phyloP scores from a whole-genome alignment of 2,113 vertebrate genomes.

The Pomatostomus ruficeps region DNA sequence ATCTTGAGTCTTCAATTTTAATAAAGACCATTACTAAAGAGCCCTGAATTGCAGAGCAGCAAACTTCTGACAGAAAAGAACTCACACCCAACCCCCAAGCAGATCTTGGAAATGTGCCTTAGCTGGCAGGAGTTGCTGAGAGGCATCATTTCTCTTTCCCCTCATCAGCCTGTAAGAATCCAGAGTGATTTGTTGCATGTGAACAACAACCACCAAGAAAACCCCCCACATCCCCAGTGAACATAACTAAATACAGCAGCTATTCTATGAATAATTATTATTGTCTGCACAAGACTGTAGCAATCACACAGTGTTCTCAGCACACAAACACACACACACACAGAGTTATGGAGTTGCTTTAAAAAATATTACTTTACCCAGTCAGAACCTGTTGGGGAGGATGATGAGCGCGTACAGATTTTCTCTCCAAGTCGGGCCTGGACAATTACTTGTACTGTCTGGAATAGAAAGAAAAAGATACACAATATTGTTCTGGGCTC shows the following conservation, averaged over 20 bases:
- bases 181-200: background rate
- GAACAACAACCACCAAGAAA: background rate
- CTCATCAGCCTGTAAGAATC: background rate
- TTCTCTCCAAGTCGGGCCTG: conserved; percentile 97
- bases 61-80: background rate
- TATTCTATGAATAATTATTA: background rate
- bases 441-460: conserved; percentile 98
- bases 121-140: background rate
- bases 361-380: conserved; percentile 79
- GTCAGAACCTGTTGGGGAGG: conserved; percentile 96
- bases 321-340: background rate
- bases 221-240: background rate
- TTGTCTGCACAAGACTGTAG: background rate
- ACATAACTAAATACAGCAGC: background rate
- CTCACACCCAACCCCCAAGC: background rate
- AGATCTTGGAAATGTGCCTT: background rate
- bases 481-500: background rate
- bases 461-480: background rate
- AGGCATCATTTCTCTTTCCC: background rate
- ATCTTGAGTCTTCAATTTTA: background rate
- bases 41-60: background rate
- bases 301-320: background rate
- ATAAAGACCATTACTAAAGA: background rate
- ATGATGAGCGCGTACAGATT: conserved; percentile 92
- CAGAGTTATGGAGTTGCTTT: background rate